Evolutionary conservation across 2,888 invertebrate genomes (phyloP), one percentile per base, ranked within the genome.

Genomic region (Meteorus cinctellus): DNA sequence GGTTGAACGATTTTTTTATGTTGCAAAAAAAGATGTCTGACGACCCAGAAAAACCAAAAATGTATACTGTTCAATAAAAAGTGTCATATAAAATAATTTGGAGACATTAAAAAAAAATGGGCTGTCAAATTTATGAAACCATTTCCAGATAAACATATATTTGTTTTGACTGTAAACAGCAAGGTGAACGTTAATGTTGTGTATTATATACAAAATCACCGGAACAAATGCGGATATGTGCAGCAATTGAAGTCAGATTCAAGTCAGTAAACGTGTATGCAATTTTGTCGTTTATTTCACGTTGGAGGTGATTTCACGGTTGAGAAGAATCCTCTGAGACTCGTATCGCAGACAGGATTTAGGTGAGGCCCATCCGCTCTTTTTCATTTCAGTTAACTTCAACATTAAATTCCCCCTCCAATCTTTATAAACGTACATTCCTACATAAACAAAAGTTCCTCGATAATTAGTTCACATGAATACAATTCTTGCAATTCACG

Each of bases 221-320:
- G 55, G 19, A 55, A 19, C 19, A 55, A 19, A 55, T 19, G 19
- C 19, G 55, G 55, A 55, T 55, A 55, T 55, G 10, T 55, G 19
- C 8, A 5, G 55, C 55, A 66, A 66, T 41, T 66, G 36, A 41
- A 66, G 41, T 41, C 10, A 66, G 24, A 24, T 24, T 24, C 24
- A 24, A 24, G 24, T 24, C 19, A 66, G 10, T 41, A 12, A 68
- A 29, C 12, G 69, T 68, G 74, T 72, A 31, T 68, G 79, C 75
- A 72, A 77, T 81, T 83, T 79, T 75, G 82, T 80, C 81, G 81
- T 82, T 86, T 85, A 84, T 84, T 55, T 85, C 84, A 81, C 81
- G 82, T 81, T 86, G 84, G 86, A 87, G 86, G 87, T 88, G 86
- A 88, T 88, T 88, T 88, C 87, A 88, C 86, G 88, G 83, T 88